Evolutionary conservation across 2,797 vertebrate species (phyloP), one percentile per base, ranked within the genome.

Genomic region (Parambassis ranga): DNA sequence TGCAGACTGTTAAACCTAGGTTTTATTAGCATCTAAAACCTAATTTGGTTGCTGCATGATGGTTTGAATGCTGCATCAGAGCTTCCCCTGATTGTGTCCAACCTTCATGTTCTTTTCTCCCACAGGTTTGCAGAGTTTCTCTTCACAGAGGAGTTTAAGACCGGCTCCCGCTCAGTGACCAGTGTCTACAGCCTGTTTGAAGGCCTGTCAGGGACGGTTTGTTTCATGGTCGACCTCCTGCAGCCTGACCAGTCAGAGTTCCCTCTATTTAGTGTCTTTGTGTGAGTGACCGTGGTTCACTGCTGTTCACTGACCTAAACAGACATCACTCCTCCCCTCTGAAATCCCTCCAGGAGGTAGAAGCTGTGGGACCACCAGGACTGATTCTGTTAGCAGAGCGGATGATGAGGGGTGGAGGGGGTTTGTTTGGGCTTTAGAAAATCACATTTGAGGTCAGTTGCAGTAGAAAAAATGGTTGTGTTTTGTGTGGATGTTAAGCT

Each of bases 61-160:
- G n/a, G n/a, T n/a, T n/a, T n/a, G n/a, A n/a, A n/a, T n/a, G n/a
- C n/a, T n/a, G n/a, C n/a, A n/a, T n/a, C n/a, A n/a, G n/a, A n/a
- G n/a, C n/a, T n/a, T n/a, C n/a, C n/a, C n/a, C n/a, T n/a, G n/a
- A n/a, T n/a, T n/a, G n/a, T n/a, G n/a, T n/a, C n/a, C n/a, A n/a
- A n/a, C 36, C 6, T 51, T 23, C 22, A 6, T 16, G 4, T 32
- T 44, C 5, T 20, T 55, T 15, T 60, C 35, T 15, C 24, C n/a
- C 11, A n/a, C 57, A 96, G 94, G 90, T 97, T 96, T 91, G 93
- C 94, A 19, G 94, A 96, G 68, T 96, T 96, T 86, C 87, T 96
- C 81, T 96, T 94, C 89, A 93, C 93, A 0, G 93, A 96, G 76
- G 93, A 96, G 84, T 96, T 96, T 79, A 95, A 94, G 73, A 77